Conservation (phyloP, 2,888 invertebrate species). For the Erebia aethiops region DNA sequence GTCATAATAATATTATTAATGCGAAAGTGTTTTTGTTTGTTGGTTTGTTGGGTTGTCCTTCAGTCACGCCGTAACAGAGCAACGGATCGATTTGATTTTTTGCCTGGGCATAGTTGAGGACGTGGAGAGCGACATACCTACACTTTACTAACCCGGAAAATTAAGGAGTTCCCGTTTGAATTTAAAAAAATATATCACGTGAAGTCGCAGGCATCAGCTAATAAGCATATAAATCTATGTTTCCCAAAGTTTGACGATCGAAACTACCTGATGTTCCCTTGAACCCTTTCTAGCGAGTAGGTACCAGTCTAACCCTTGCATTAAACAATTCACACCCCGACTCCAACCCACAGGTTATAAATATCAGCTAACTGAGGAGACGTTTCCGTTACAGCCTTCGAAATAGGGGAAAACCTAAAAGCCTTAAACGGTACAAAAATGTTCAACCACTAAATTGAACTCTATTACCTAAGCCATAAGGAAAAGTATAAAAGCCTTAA, state of each 20-base stretch:
- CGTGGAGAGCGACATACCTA: too few species aligned
- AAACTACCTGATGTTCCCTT: not conserved
- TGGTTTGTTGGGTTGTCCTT: too few species aligned
- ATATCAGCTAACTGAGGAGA: slow-evolving; percentile 73
- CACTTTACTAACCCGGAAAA: too few species aligned
- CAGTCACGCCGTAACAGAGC: too few species aligned
- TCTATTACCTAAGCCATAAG: slow-evolving; percentile 30
- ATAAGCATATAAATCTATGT: not conserved
- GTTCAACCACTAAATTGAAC: slow-evolving; percentile 24
- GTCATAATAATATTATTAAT: too few species aligned
- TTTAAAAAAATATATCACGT: too few species aligned
- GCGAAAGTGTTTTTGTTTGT: too few species aligned
- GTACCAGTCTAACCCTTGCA: slow-evolving; percentile 53
- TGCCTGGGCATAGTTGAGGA: too few species aligned
- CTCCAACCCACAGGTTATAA: slow-evolving; percentile 61
- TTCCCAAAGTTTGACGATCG: not conserved
- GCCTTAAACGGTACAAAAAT: slow-evolving; percentile 35
- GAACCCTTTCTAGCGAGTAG: too few species aligned
- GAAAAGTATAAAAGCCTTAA: slow-evolving; percentile 18
- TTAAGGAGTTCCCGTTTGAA: too few species aligned
- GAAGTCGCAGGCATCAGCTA: too few species aligned
- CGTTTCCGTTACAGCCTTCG: slow-evolving; percentile 71
- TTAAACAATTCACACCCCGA: slow-evolving; percentile 69
- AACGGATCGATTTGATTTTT: too few species aligned
- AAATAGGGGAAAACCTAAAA: slow-evolving; percentile 56